Percentiles rank a stretch among this genome's conserved stretches.
Conservation (phyloP, 92 coral and sea anemone species). For the Palythoa caribaeorum region DNA sequence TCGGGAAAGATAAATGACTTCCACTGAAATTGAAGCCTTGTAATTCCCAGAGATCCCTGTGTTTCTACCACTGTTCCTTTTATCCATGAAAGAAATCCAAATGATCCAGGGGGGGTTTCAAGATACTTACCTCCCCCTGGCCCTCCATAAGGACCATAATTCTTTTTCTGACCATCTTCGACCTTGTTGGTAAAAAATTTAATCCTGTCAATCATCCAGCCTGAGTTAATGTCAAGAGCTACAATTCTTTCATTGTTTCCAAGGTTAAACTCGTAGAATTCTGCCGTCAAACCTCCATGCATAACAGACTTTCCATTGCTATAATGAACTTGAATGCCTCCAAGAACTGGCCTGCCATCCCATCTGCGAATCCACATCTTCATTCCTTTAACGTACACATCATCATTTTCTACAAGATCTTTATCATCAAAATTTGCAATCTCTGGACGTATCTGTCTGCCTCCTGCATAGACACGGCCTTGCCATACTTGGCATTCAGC, state of each 20-base stretch:
- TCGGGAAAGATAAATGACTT: slow-evolving; percentile 65
- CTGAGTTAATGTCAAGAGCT: slow-evolving; percentile 74
- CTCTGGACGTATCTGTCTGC: slow-evolving; percentile 60
- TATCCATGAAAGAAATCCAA: slow-evolving; percentile 70
- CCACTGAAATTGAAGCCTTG: slow-evolving; percentile 83
- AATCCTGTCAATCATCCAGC: slow-evolving; percentile 84
- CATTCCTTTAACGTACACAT: slow-evolving; percentile 78
- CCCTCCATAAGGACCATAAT: slow-evolving; percentile 86
- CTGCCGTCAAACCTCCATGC: slow-evolving; percentile 75
- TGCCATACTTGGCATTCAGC: slow-evolving; percentile 54
- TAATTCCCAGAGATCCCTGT: slow-evolving; percentile 81
- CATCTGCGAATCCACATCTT: slow-evolving; percentile 90
- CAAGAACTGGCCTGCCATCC: slow-evolving; percentile 89
- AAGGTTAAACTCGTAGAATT: slow-evolving; percentile 76
- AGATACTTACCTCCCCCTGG: slow-evolving; percentile 64
- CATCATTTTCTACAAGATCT: slow-evolving; percentile 35
- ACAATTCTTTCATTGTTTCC: slow-evolving; percentile 77
- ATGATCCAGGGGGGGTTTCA: slow-evolving; percentile 65
- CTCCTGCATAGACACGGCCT: slow-evolving; percentile 71
- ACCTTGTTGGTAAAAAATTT: slow-evolving; percentile 77
- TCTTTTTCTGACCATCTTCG: slow-evolving; percentile 53
- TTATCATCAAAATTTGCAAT: slow-evolving; percentile 40
- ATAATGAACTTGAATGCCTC: slow-evolving; percentile 81
- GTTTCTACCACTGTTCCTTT: slow-evolving; percentile 80
- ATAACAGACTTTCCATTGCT: slow-evolving; percentile 60